Base-by-base conservation (phyloP, 2,888 invertebrate species). In the Gastracanthus pulcherrimus region DNA sequence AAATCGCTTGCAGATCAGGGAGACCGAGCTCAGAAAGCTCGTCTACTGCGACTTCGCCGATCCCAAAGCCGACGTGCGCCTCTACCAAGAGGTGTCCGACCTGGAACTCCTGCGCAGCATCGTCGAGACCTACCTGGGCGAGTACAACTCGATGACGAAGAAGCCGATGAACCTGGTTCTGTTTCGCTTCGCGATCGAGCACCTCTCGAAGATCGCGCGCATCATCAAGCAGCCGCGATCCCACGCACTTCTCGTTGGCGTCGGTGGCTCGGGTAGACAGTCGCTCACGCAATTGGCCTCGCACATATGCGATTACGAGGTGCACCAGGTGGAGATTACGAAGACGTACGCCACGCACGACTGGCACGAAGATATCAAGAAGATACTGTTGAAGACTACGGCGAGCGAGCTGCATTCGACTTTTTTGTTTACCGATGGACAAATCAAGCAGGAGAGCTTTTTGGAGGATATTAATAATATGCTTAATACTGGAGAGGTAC, bases 1-100 rank as follows among this genome's bases (percentile, higher is more conserved):
- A 2, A 55, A 69, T 34, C 72, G 77, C 76, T 90, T 91, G 58
- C 86, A 95, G 94, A 94, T 98, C 69, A 95, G 95, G 1, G 98
- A 98, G 89, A 93, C 93, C 23, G 97, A 98, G 90, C 93, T 98
- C 7, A 94, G 98, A 78, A 96, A 95, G 86, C 93, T 99, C 82
- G 94, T 99, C 81, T 99, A 97, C 91, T 99, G 99, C 90, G 98
- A 99, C 91, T 99, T 99, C 90, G 96, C 96, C 0, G 98, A 99
- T 92, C 97, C 98, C 0, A 98, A 98, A 93, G 96, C 96, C 13
- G 98, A 98, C 88, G 94, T 95, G 13, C 94, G 97, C 41, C 95
- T 96, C 88, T 99, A 99, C 88, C 94, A 97, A 88, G 98, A 98
- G 93, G 97, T 98, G 0, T 92, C 93, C 1, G 97, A 98, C 89